Percentiles rank a stretch among this genome's conserved stretches.
phyloP scores from a whole-genome alignment of 64 coral and sea anemone species.

The Anthopleura sola region DNA sequence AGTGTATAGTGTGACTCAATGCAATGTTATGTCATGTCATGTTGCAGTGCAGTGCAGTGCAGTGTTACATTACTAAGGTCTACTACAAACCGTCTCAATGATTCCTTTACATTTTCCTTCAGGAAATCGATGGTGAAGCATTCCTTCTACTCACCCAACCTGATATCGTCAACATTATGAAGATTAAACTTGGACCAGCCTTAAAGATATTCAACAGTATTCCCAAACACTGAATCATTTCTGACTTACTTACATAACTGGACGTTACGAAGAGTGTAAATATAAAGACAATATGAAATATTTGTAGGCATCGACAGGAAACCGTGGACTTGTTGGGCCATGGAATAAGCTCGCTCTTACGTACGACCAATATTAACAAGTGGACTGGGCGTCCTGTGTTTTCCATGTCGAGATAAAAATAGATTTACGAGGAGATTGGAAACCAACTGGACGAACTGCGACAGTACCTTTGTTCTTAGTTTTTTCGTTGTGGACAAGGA shows the following conservation, averaged over 20 bases:
- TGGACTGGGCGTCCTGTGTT: neutral
- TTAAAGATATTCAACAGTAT: slow-evolving; percentile 82
- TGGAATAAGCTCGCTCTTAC: neutral
- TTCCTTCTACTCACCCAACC: slow-evolving; percentile 64
- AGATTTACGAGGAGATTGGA: neutral
- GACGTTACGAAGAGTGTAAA: neutral
- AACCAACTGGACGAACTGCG: neutral
- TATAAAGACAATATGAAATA: neutral
- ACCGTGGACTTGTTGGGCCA: neutral
- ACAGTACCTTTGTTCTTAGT: neutral
- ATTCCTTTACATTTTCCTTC: slow-evolving; percentile 15
- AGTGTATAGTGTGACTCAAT: no score
- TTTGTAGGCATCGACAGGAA: neutral
- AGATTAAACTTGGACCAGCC: slow-evolving; percentile 81
- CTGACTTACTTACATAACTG: neutral
- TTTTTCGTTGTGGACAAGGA: neutral
- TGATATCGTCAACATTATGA: slow-evolving; percentile 72
- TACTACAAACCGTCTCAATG: no score
- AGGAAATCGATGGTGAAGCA: slow-evolving; percentile 81
- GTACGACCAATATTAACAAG: neutral
- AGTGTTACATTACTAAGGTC: no score
- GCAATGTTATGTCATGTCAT: no score
- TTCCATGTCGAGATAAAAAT: neutral
- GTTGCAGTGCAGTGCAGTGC: no score
- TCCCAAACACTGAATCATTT: slow-evolving; percentile 41